Base-by-base conservation (phyloP, 2,113 vertebrate species). In the Turnix velox region DNA sequence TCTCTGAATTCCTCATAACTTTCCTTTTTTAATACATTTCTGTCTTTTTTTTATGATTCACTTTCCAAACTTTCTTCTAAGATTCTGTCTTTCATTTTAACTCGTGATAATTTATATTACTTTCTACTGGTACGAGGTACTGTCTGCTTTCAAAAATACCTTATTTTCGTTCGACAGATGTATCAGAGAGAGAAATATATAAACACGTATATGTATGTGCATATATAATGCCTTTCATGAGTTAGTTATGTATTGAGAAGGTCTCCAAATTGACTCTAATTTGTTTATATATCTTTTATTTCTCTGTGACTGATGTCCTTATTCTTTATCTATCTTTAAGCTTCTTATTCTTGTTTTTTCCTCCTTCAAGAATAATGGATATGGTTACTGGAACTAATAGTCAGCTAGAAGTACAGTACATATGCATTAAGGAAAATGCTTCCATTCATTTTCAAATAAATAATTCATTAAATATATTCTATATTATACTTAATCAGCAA, bases 111-210 rank as follows among this genome's bases (percentile, higher is more conserved):
- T 93, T 93, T 65, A 43, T 84, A 72, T 74, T 92, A 42, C 73
- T 82, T 90, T 81, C 65, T 88, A 72, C 22, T 45, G 81, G 19
- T 28, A 30, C 2, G 2, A 57, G 69, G 65, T 82, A 76, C 37
- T 49, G 25, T 87, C 69, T 92, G 23, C 69, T 92, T 94, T 94
- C 37, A 57, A 61, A 95, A 92, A 54, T 92, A 57, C 15, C 31
- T 68, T 68, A 43, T 89, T 92, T 95, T 95, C 75, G 79, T 90
- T 77, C 92, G 91, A 88, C 72, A 88, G 49, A 80, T 86, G 42
- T 68, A 79, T 84, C 28, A 66, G 45, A 71, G 35, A 54, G 17
- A 40, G 5, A 49, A 6, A 68, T 23, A 77, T 33, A 84, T 42
- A 67, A 87, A 83, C n/a, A 40, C 28, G 72, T 57, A 72, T 76